Conservation (phyloP, 2,113 vertebrate genomes). For the Dicaeum eximium region DNA sequence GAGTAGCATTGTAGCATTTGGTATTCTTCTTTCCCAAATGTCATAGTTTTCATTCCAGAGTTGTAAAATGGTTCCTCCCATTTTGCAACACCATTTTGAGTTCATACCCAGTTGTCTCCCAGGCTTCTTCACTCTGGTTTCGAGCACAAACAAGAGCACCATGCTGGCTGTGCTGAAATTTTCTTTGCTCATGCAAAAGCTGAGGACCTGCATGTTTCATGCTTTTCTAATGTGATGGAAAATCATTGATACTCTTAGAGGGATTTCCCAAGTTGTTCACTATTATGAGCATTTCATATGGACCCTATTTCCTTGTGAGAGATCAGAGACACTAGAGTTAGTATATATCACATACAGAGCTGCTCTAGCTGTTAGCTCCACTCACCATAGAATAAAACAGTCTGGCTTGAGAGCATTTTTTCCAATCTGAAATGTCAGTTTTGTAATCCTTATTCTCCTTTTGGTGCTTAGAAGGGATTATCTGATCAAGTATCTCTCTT, state of each 20-base stretch:
- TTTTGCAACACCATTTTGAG: not conserved
- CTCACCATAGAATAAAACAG: not conserved
- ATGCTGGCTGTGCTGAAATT: not conserved
- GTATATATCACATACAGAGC: not conserved
- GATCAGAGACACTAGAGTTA: not conserved
- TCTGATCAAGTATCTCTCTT: not conserved
- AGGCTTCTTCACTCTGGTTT: not conserved
- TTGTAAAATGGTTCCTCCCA: not conserved
- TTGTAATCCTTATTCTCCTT: not conserved
- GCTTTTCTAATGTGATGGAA: not conserved
- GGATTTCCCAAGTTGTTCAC: not conserved
- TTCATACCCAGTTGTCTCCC: not conserved
- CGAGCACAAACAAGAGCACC: not conserved
- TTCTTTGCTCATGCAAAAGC: not conserved
- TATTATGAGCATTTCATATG: not conserved
- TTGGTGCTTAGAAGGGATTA: not conserved
- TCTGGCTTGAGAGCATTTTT: not conserved
- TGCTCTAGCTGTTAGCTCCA: not conserved
- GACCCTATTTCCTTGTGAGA: not conserved
- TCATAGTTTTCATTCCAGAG: not conserved
- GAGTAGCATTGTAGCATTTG: not conserved
- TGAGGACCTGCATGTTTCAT: not conserved
- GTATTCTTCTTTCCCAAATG: not conserved
- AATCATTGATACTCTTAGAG: not conserved
- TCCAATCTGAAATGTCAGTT: not conserved